Evolutionary conservation across 2,888 invertebrate species (phyloP).

Genomic region (Sturmia bella): DNA sequence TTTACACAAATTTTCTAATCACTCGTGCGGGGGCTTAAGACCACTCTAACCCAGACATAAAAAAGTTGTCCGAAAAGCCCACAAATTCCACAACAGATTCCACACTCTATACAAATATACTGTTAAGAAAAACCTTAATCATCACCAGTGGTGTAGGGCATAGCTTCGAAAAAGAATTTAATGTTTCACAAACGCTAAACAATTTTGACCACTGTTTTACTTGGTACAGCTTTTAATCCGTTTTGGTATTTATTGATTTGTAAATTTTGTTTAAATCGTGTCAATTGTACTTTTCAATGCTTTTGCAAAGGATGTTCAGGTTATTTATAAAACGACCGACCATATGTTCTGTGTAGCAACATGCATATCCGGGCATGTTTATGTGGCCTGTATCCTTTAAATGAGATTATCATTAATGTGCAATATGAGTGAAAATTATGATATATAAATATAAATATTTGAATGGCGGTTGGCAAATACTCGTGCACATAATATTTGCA

Average conservation of each 20-base stretch:
- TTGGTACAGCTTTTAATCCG: conserved; percentile 22
- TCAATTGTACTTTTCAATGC: conserved; percentile 23
- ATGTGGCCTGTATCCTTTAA: conserved; percentile 11
- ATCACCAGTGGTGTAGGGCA: too few relatives aligned
- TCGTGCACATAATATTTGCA: neutral
- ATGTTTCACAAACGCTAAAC: neutral
- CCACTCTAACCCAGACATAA: too few relatives aligned
- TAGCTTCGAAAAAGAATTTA: too few relatives aligned
- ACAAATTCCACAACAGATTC: too few relatives aligned
- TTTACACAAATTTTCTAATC: too few relatives aligned
- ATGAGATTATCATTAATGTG: conserved; percentile 24
- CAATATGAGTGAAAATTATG: neutral
- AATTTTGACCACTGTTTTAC: conserved; percentile 6
- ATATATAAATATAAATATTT: conserved; percentile 4
- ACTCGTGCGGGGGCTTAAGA: too few relatives aligned
- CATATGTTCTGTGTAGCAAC: conserved; percentile 14
- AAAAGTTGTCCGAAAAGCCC: too few relatives aligned
- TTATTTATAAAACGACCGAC: conserved; percentile 10
- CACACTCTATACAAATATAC: too few relatives aligned
- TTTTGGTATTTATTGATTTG: conserved; percentile 40
- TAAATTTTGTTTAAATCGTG: conserved; percentile 27
- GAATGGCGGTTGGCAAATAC: neutral
- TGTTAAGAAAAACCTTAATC: too few relatives aligned
- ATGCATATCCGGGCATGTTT: neutral
- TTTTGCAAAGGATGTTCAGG: conserved; percentile 33